These are phyloP conservation scores for Cettia cetti DNA, from an alignment of 2,113 vertebrate species.

Conservation along the genomic window DNA sequence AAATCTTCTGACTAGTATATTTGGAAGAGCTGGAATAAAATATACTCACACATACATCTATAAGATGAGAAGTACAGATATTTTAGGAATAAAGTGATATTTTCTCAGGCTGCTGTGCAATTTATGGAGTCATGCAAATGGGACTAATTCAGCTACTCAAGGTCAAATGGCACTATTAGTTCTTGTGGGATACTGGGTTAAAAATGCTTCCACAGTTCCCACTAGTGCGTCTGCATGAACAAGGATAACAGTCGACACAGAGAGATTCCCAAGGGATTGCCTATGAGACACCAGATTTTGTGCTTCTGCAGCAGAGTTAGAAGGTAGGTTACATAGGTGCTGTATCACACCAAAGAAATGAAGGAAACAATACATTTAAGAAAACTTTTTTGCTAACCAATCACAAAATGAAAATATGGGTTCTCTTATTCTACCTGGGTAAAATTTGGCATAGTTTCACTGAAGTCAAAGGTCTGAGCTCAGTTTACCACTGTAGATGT, in stretches of 20 bases:
- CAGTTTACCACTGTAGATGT: not conserved
- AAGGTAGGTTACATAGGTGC: not conserved
- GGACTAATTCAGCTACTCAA: not conserved
- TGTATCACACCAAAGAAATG: not conserved
- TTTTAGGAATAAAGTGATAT: not conserved
- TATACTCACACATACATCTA: not conserved
- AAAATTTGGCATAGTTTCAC: not conserved
- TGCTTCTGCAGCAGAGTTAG: not conserved
- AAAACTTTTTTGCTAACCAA: not conserved
- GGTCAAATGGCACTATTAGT: not conserved
- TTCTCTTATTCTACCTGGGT: not conserved
- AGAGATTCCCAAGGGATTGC: not conserved
- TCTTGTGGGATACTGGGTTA: not conserved
- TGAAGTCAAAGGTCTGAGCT: not conserved
- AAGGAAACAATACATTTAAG: not conserved
- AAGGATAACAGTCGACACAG: not conserved
- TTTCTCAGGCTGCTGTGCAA: not conserved
- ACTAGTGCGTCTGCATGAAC: too few relatives aligned
- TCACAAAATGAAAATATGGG: rapidly evolving
- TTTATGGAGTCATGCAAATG: not conserved
- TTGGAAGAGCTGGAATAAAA: not conserved
- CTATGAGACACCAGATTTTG: not conserved
- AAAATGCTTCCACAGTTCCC: not conserved
- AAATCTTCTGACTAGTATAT: not conserved
- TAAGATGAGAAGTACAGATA: not conserved